Evolutionary conservation across 2,888 invertebrate species (phyloP).

Genomic region (Chloroclysta siterata): DNA sequence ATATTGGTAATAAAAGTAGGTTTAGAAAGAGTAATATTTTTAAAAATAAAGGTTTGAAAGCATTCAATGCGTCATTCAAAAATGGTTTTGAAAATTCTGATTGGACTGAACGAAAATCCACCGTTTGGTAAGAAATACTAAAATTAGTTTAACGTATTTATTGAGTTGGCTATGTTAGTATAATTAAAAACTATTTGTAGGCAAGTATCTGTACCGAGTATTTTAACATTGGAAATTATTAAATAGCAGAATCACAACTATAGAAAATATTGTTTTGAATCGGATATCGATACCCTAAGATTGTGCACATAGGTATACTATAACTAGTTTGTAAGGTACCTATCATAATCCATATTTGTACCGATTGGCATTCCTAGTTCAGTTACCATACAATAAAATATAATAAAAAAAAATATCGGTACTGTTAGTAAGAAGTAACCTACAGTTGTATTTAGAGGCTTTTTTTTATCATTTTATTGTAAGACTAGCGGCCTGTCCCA

Average conservation of each 20-base stretch:
- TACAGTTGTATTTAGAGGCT: conserved; percentile 1
- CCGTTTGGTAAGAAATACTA: conserved; percentile 42
- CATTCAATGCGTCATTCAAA: conserved; percentile 37
- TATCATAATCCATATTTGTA: background rate
- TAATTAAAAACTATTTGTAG: conserved; percentile 7
- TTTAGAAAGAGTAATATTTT: conserved; percentile 11
- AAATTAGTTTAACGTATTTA: conserved; percentile 22
- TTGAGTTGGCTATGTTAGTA: conserved; percentile 14
- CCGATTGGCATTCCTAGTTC: conserved; percentile 22
- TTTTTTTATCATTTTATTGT: conserved; percentile 1
- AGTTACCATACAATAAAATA: conserved; percentile 23
- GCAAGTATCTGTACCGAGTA: background rate
- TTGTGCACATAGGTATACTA: conserved; percentile 1
- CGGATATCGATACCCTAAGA: background rate
- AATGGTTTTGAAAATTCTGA: conserved; percentile 16
- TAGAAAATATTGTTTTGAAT: conserved; percentile 7
- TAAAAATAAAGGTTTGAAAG: conserved; percentile 33
- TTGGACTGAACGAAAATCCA: conserved; percentile 45
- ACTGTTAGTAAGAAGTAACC: no score
- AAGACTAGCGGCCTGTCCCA: no score
- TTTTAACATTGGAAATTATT: background rate
- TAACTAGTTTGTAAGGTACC: background rate
- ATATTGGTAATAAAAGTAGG: background rate
- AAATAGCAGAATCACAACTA: conserved; percentile 11
- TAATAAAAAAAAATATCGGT: background rate